A percentile compares a stretch with the other conserved stretches of the same genome.
Evolutionary conservation across 2,113 vertebrate genomes (phyloP).

Genomic region (Lutjanus erythropterus): DNA sequence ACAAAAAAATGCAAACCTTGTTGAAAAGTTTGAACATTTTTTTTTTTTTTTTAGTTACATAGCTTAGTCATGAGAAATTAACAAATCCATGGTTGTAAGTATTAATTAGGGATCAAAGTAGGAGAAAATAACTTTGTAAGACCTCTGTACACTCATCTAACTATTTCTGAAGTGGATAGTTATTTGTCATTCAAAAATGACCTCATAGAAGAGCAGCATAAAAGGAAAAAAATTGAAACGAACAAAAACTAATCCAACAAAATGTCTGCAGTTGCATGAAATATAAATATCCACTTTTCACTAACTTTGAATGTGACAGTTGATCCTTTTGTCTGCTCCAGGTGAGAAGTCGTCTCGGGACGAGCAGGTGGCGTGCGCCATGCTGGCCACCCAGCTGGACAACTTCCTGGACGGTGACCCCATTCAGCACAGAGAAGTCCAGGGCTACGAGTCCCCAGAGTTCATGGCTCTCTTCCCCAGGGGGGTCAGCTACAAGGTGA

Average conservation of each 20-base stretch:
- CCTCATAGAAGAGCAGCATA: too few species aligned
- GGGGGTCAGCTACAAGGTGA: constrained; percentile 93
- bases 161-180: too few species aligned
- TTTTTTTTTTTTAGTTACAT: not conserved
- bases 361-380: constrained; percentile 90
- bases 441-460: constrained; percentile 89
- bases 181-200: too few species aligned
- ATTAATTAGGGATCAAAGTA: not conserved
- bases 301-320: too few species aligned
- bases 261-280: not conserved
- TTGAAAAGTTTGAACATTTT: too few species aligned
- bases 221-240: too few species aligned
- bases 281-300: not conserved
- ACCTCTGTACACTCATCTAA: not conserved
- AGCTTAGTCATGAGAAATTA: not conserved
- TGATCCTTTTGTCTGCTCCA: constrained; percentile 38
- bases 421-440: constrained; percentile 89
- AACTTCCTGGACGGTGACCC: constrained; percentile 89
- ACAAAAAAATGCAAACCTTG: too few species aligned
- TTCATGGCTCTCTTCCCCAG: constrained; percentile 93
- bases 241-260: too few species aligned
- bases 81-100: too few species aligned
- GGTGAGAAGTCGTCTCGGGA: constrained; percentile 90
- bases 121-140: not conserved
- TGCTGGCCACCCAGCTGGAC: constrained; percentile 91